A percentile compares a stretch with the other conserved stretches of the same genome.
Conservation (phyloP, 2,888 invertebrate genomes). For the Rhyacophila evoluta region DNA sequence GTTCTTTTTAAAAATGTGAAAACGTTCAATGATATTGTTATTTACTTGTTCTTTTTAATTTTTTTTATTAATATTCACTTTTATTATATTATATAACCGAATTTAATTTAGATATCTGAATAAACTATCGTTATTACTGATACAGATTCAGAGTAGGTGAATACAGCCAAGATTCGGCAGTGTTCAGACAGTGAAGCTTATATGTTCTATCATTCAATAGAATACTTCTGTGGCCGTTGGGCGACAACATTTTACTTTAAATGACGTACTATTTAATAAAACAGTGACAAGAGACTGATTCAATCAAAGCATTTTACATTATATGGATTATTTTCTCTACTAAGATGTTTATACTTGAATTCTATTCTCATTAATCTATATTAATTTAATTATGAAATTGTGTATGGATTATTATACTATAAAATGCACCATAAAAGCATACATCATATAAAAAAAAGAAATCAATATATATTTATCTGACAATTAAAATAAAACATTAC, state of each 20-base stretch:
- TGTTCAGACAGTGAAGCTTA: background rate
- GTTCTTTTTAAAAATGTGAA: background rate
- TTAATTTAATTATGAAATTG: conserved; percentile 9
- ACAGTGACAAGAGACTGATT: conserved; percentile 11
- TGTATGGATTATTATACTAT: background rate
- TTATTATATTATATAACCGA: background rate
- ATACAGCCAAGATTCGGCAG: background rate
- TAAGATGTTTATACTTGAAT: background rate
- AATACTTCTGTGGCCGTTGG: background rate
- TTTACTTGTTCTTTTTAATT: no score
- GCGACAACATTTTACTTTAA: background rate
- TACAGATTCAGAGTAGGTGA: background rate
- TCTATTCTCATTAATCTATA: background rate
- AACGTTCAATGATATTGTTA: no score
- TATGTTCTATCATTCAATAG: background rate
- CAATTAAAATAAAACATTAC: background rate
- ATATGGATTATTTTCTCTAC: conserved; percentile 7
- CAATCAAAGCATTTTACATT: background rate
- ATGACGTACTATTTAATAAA: background rate
- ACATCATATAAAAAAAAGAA: background rate
- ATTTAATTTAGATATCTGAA: background rate
- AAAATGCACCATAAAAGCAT: conserved; percentile 24
- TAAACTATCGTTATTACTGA: background rate
- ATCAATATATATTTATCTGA: conserved; percentile 1
- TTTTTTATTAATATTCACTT: background rate